These are phyloP conservation scores for Drosophila nr. fundita DNA, from an alignment of 2,888 invertebrate species.

Conservation along the genomic window DNA sequence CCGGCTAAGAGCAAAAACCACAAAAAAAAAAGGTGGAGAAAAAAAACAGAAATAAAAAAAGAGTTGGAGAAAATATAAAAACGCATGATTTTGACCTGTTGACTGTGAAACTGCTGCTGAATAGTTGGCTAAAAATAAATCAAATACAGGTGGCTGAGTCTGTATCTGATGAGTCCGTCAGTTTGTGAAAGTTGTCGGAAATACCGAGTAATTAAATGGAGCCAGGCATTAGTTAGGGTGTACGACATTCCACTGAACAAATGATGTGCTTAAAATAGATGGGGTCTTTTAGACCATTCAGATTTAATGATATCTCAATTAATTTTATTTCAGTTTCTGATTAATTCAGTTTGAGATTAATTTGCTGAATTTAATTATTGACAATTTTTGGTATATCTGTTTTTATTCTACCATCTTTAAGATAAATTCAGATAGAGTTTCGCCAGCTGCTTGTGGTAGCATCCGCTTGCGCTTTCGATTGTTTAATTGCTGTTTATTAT, in stretches of 20 bases:
- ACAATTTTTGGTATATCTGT: neutral
- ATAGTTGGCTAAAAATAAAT: constrained; percentile 64
- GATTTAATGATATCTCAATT: neutral
- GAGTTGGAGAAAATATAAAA: neutral
- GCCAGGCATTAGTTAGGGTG: constrained; percentile 11
- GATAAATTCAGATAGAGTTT: neutral
- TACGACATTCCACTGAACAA: constrained; percentile 7
- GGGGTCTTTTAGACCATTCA: no score
- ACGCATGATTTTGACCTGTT: constrained; percentile 45
- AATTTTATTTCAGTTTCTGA: neutral
- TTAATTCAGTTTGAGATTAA: neutral
- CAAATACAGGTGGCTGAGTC: constrained; percentile 41
- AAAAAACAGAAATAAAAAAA: neutral
- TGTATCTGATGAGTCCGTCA: neutral
- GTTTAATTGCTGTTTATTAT: neutral
- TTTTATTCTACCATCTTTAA: neutral
- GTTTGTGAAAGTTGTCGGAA: constrained; percentile 52
- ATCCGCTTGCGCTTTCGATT: constrained; percentile 2
- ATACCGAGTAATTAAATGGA: constrained; percentile 43
- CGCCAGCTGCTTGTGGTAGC: neutral
- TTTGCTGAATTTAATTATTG: neutral
- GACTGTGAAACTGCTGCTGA: constrained; percentile 51
- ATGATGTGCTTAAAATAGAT: neutral
- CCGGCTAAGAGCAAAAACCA: constrained; percentile 43
- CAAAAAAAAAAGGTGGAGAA: constrained; percentile 4